These are phyloP conservation scores for Hypanus sabinus DNA, from an alignment of 2,113 vertebrate species.

Conservation along the genomic window DNA sequence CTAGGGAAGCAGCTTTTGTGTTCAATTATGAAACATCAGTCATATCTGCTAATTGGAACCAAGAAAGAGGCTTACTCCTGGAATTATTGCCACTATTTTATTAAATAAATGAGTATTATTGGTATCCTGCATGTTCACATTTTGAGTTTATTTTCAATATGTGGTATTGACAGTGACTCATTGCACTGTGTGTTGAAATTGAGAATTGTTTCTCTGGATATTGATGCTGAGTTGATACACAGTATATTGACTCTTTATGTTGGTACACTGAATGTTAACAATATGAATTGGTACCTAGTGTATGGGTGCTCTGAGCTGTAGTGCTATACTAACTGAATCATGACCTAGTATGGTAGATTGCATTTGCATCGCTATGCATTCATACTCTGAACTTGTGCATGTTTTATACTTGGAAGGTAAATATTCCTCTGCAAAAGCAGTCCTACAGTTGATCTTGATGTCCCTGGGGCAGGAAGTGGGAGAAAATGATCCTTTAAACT, in stretches of 20 bases:
- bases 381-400: neutral
- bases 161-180: neutral
- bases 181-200: neutral
- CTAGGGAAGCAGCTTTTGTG: too few relatives aligned
- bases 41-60: neutral
- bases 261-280: neutral
- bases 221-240: neutral
- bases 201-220: neutral
- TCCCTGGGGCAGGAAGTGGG: neutral
- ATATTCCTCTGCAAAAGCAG: neutral
- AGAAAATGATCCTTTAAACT: neutral
- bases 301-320: neutral
- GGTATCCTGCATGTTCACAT: neutral
- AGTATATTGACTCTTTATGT: neutral
- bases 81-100: neutral
- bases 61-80: neutral
- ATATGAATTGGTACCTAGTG: neutral
- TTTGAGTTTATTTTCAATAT: neutral
- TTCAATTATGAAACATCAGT: neutral
- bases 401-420: neutral
- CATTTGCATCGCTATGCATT: neutral
- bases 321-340: neutral
- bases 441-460: neutral
- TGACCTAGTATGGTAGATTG: neutral
- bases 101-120: neutral